Evolutionary conservation across 64 coral and sea anemone genomes (phyloP).

Genomic region (Montipora efflorescens): DNA sequence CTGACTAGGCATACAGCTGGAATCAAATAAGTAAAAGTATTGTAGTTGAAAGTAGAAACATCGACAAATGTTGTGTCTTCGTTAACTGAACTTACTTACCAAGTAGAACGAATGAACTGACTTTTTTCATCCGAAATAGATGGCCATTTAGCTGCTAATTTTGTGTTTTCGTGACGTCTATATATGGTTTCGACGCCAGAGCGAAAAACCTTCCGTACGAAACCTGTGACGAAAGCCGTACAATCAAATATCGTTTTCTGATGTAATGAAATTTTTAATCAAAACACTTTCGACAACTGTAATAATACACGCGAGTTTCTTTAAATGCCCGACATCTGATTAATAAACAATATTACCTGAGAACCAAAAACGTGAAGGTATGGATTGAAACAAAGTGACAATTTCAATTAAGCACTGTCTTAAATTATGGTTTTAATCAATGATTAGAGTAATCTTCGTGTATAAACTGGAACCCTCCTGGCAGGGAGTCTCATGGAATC

Average conservation of each 20-base stretch:
- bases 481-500: not conserved
- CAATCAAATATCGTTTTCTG: not conserved
- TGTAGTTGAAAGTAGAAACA: not conserved
- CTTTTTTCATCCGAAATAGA: not conserved
- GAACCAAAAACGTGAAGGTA: not conserved
- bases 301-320: not conserved
- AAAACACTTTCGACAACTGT: not conserved
- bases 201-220: not conserved
- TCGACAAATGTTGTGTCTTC: not conserved
- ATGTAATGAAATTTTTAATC: not conserved
- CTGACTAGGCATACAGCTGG: not conserved
- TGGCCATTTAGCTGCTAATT: not conserved
- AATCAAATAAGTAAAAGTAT: not conserved
- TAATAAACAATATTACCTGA: not conserved
- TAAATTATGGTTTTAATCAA: not conserved
- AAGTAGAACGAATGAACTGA: not conserved
- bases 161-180: not conserved
- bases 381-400: not conserved
- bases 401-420: not conserved
- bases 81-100: not conserved
- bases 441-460: not conserved
- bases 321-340: not conserved
- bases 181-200: not conserved
- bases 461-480: not conserved
- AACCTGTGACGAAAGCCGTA: not conserved